phyloP scores from a whole-genome alignment of 2,888 invertebrate genomes.

The Ferdinandea cuprea region DNA sequence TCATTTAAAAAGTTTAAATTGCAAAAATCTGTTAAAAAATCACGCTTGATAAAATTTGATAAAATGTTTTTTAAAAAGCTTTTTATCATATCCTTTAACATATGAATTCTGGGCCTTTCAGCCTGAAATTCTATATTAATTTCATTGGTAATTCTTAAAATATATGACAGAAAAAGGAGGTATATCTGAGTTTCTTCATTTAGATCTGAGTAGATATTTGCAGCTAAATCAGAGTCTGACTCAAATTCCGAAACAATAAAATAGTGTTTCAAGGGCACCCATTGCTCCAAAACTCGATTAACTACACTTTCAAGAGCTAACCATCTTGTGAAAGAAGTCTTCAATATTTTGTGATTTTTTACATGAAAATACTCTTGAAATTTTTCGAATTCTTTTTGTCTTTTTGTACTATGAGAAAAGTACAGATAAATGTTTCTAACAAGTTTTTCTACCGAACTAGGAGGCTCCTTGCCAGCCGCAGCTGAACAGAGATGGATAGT shows the following conservation, averaged over 20 bases:
- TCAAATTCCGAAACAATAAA: slow-evolving; percentile 2
- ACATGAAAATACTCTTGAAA: slow-evolving; percentile 4
- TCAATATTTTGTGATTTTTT: slow-evolving; percentile 10
- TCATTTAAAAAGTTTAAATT: background rate
- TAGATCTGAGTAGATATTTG: background rate
- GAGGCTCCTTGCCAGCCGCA: background rate
- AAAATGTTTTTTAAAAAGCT: background rate
- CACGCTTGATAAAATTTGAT: too few species aligned
- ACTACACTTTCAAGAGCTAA: slow-evolving; percentile 2
- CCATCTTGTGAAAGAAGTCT: background rate
- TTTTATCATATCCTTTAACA: background rate
- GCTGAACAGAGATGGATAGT: background rate
- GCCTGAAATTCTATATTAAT: background rate
- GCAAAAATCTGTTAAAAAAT: background rate
- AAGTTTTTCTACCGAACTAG: background rate
- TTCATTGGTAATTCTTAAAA: background rate
- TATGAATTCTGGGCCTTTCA: background rate
- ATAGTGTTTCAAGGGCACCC: slow-evolving; percentile 3
- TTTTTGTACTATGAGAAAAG: background rate
- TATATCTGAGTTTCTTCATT: background rate
- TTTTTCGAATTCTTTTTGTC: background rate
- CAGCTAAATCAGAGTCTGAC: background rate
- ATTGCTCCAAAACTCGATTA: slow-evolving; percentile 15
- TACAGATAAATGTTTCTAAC: background rate
- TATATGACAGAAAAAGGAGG: background rate